Evolutionary conservation across 2,888 invertebrate species (phyloP), one percentile per base, ranked within the genome.

Genomic region (Fragum fragum): DNA sequence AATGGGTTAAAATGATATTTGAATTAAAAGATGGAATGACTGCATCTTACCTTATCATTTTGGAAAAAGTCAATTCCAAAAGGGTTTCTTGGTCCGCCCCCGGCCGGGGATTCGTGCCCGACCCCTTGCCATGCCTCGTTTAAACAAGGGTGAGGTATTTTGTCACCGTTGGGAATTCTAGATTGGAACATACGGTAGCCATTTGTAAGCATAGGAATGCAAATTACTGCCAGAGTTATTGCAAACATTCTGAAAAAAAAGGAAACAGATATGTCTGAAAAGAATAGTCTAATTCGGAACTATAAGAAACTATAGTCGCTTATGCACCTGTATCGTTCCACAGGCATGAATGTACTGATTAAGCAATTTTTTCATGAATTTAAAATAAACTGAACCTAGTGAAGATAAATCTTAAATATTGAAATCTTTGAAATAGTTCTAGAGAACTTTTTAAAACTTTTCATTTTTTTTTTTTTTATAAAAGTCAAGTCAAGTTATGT

Each of bases 101-200:
- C 88, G 14, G 36, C 69, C 0, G 74, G 61, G 11, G 72, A 68
- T 14, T 52, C 26, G 61, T 88, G 88, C 0, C 88, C 88, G 0
- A 88, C 80, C 2, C 84, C 88, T 21, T 53, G 21, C 88, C 88
- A 88, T 1, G 76, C 14, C 3, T 66, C 23, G 9, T 61, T 69
- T 18, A 73, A 73, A 77, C 88, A 88, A 6, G 86, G 86, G 26
- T 84, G 61, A 7, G 77, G 78, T 32, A 88, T 86, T 39, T 96
- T 96, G 74, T 97, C 97, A 75, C 96, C 97, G 86, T 83, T 87
- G 1, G 87, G 86, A 52, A 87, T 84, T 14, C 26, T 39, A 0
- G 39, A n/a, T 28, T 69, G 73, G 53, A 73, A 85, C 7, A 59
- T 21, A 32, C 26, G 59, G 73, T 74, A 82, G 1, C 76, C 70